These are phyloP conservation scores for Dendroctonus ponderosae DNA, from an alignment of 1,140 invertebrate genomes.

Conservation along the genomic window DNA sequence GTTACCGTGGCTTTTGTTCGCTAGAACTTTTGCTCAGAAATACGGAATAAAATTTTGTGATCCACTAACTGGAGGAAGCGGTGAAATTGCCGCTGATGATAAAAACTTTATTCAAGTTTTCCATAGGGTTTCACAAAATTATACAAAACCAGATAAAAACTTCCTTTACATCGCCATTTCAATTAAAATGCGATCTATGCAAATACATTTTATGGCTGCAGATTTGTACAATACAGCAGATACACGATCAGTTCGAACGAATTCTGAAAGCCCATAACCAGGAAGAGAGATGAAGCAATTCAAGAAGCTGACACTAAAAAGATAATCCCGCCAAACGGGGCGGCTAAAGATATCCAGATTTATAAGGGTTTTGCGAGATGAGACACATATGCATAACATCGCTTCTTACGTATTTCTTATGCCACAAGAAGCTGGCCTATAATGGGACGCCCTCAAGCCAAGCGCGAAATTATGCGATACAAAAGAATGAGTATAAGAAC, in stretches of 20 bases:
- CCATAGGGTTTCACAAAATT: no score
- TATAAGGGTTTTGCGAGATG: slow-evolving; percentile 27
- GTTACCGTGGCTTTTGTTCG: slow-evolving; percentile 7
- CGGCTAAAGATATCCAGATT: slow-evolving; percentile 23
- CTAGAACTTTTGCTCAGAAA: slow-evolving; percentile 14
- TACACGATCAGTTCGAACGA: no score
- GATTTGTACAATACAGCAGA: no score
- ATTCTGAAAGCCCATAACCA: no score
- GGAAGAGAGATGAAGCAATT: slow-evolving; percentile 16
- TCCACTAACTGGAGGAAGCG: no score
- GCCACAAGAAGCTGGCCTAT: slow-evolving; percentile 19
- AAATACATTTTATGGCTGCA: no score
- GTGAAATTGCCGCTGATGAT: no score
- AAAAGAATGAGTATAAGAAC: slow-evolving; percentile 20
- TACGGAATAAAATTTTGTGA: neutral
- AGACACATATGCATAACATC: slow-evolving; percentile 25
- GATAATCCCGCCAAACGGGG: slow-evolving; percentile 14
- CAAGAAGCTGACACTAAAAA: slow-evolving; percentile 25
- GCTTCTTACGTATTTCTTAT: slow-evolving; percentile 26
- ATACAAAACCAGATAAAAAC: no score
- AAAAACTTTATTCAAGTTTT: no score
- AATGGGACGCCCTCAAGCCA: slow-evolving; percentile 22
- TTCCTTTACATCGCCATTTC: no score
- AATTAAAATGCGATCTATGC: no score
- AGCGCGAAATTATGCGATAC: slow-evolving; percentile 30